phyloP scores from a whole-genome alignment of 2,888 invertebrate genomes.

The Aphrophora alni region DNA sequence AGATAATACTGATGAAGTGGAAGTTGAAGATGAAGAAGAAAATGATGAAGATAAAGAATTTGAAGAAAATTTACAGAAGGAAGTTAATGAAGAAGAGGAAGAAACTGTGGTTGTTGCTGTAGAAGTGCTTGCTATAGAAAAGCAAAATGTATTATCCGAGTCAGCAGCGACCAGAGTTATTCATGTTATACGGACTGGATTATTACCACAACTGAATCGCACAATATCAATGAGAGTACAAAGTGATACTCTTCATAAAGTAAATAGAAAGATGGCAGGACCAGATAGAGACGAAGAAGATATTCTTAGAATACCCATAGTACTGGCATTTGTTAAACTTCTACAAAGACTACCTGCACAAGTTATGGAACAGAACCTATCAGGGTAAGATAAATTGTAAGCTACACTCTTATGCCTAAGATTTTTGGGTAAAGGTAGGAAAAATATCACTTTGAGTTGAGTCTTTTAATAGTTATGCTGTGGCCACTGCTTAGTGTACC shows the following conservation, averaged over 20 bases:
- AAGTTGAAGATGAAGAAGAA: slow-evolving; percentile 55
- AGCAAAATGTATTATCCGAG: slow-evolving; percentile 66
- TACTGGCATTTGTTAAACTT: slow-evolving; percentile 89
- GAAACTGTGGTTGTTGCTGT: slow-evolving; percentile 56
- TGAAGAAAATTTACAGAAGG: slow-evolving; percentile 48
- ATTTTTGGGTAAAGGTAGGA: background rate
- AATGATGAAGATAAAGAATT: slow-evolving; percentile 48
- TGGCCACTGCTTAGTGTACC: no score
- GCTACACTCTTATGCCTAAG: slow-evolving; percentile 9
- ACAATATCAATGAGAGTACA: slow-evolving; percentile 71
- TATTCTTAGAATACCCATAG: slow-evolving; percentile 88
- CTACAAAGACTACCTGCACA: slow-evolving; percentile 83
- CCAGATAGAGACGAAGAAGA: slow-evolving; percentile 88
- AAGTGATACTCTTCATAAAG: slow-evolving; percentile 78
- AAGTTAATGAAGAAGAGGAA: slow-evolving; percentile 46
- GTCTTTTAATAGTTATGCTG: background rate
- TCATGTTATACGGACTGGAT: slow-evolving; percentile 68
- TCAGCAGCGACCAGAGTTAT: slow-evolving; percentile 80
- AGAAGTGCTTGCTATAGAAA: slow-evolving; percentile 57
- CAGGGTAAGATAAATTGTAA: slow-evolving; percentile 68
- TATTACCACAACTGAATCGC: slow-evolving; percentile 83
- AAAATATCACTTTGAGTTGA: background rate
- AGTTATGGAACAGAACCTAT: slow-evolving; percentile 76
- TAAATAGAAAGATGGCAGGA: slow-evolving; percentile 70
- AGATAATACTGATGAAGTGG: slow-evolving; percentile 51